phyloP scores from a whole-genome alignment of 2,888 invertebrate genomes.

The Scaptomyza tumidula region DNA sequence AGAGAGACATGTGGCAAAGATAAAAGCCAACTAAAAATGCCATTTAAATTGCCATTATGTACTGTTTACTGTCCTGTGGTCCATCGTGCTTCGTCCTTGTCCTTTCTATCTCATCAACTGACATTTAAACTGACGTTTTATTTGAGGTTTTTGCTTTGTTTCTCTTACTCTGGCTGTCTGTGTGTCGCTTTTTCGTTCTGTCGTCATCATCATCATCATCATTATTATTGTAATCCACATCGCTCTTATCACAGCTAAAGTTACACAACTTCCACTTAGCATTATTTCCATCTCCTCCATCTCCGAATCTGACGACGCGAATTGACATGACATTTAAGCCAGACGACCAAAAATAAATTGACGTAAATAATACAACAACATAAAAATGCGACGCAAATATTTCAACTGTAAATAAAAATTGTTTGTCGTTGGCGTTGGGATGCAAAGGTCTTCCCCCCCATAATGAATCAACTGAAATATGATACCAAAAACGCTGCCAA shows the following conservation, averaged over 20 bases:
- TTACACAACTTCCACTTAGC: conserved; percentile 14
- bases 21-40: conserved; percentile 74
- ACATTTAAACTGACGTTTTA: conserved; percentile 39
- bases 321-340: conserved; percentile 50
- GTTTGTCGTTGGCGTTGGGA: not conserved
- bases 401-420: conserved; percentile 55
- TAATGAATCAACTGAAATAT: conserved; percentile 39
- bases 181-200: conserved; percentile 4
- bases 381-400: conserved; percentile 45
- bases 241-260: conserved; percentile 39
- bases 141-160: conserved; percentile 47
- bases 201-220: conserved; percentile 37
- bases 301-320: not conserved
- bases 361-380: conserved; percentile 51
- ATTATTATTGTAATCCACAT: conserved; percentile 36
- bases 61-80: conserved; percentile 68
- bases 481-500: conserved; percentile 13
- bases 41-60: conserved; percentile 76
- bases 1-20: conserved; percentile 21
- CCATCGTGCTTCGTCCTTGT: conserved; percentile 18
- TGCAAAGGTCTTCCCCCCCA: conserved; percentile 11
- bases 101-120: conserved; percentile 19
- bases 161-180: conserved; percentile 6
- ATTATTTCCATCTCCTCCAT: not conserved
- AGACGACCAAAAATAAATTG: conserved; percentile 64